Evolutionary conservation across 2,113 vertebrate genomes (phyloP).

Genomic region (Sphyrna mokarran): DNA sequence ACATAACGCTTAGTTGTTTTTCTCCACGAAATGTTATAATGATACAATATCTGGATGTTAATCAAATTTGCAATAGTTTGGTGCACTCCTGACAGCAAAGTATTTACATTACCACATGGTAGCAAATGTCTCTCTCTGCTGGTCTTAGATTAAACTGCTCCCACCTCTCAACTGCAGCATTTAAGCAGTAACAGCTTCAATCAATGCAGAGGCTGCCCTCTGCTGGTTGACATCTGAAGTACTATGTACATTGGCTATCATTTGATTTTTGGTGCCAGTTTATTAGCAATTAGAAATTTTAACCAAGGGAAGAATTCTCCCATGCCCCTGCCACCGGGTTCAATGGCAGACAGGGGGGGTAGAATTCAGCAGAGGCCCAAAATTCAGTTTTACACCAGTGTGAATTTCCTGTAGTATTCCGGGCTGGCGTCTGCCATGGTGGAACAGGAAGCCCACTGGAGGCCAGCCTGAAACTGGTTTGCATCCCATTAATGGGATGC

Average conservation of each 20-base stretch:
- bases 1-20: background rate
- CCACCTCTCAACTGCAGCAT: background rate
- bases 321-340: too few species aligned
- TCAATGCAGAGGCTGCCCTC: conserved; percentile 12
- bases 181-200: background rate
- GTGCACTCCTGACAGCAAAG: background rate
- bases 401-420: too few species aligned
- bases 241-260: background rate
- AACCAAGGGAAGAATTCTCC: background rate
- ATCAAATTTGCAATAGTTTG: background rate
- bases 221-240: background rate
- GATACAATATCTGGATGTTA: background rate
- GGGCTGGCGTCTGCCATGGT: too few species aligned
- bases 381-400: too few species aligned
- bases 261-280: background rate
- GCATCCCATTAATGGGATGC: too few species aligned
- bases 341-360: too few species aligned
- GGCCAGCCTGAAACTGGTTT: too few species aligned
- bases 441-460: too few species aligned
- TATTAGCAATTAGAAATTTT: background rate
- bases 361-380: too few species aligned
- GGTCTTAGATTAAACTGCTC: background rate
- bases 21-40: background rate
- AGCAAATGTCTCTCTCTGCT: conserved; percentile 6
- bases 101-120: background rate